Conservation (phyloP, 2,888 invertebrate species). For the Tetragonula carbonaria region DNA sequence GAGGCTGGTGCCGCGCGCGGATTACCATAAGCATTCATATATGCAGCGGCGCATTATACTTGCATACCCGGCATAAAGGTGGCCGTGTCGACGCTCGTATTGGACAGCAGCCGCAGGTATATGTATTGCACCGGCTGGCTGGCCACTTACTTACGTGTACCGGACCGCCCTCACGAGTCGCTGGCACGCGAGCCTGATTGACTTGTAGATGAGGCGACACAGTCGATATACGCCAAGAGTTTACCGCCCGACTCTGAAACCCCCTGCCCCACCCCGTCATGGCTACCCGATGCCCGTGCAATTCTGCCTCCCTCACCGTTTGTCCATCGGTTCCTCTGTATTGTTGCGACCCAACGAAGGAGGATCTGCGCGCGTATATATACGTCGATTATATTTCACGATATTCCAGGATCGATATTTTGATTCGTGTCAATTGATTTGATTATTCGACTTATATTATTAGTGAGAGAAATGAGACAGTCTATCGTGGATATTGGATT, state of each 20-base stretch:
- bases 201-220: conserved; percentile 84
- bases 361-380: not conserved
- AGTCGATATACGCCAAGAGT: conserved; percentile 78
- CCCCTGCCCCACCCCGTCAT: conserved; percentile 19
- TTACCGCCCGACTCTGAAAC: conserved; percentile 64
- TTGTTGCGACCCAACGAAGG: not conserved
- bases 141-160: conserved; percentile 73
- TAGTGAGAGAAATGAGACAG: not conserved
- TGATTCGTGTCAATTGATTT: not conserved
- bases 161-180: conserved; percentile 78
- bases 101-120: conserved; percentile 55
- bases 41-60: conserved; percentile 81
- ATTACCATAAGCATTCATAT: conserved; percentile 84
- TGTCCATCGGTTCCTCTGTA: not conserved
- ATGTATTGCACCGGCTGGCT: conserved; percentile 61
- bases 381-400: not conserved
- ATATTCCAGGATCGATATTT: not conserved
- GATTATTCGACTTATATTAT: not conserved
- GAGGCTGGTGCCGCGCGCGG: conserved; percentile 76
- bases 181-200: conserved; percentile 83
- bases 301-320: conserved; percentile 23
- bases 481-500: too few species aligned
- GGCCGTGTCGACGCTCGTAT: conserved; percentile 68
- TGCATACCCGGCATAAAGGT: conserved; percentile 79
- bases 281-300: conserved; percentile 41